Evolutionary conservation across 1,140 invertebrate species (phyloP), one percentile per base, ranked within the genome.

Genomic region (Dendroctonus valens): DNA sequence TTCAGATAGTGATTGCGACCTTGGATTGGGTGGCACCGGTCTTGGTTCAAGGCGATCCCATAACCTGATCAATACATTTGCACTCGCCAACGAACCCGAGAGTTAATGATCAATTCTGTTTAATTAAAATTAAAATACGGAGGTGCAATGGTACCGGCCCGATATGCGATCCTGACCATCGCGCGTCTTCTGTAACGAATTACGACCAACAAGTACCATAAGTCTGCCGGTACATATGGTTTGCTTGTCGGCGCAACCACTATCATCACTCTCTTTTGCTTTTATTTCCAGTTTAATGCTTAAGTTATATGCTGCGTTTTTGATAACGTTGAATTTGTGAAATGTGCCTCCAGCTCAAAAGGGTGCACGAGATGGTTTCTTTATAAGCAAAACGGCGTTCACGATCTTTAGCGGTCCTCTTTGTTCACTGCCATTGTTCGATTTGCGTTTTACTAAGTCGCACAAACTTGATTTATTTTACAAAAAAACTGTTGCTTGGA

Each of bases 91-190:
- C 58, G 41, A 42, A 49, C 58, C 39, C 50, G 39, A 61, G 39
- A 61, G 65, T 62, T 67, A 67, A 67, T 67, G 65, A 67, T 67
- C 65, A 61, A 61, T 67, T 67, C 58, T 62, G 59, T 44, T 67
- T 67, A 67, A 67, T 67, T 67, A 67, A 67, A 67, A 67, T 62
- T 67, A 62, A 67, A 67, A 67, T 67, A 67, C 59, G 65, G 41
- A 59, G 55, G 64, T 60, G 64, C 42, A 59, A 54, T 59, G 46
- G 50, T 59, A 50, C 54, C 52, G 26, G 26, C 26, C 26, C 26
- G 62, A 66, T 66, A 66, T 60, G 57, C 64, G 55, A 46, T 41
- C 49, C 49, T 57, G 64, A 60, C 64, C 64, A 60, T 57, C 64
- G 64, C 64, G 48, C 41, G 55, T 60, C 53, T 53, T 55, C 41